Evolutionary conservation across 2,113 vertebrate genomes (phyloP).

Genomic region (Mesitornis unicolor): DNA sequence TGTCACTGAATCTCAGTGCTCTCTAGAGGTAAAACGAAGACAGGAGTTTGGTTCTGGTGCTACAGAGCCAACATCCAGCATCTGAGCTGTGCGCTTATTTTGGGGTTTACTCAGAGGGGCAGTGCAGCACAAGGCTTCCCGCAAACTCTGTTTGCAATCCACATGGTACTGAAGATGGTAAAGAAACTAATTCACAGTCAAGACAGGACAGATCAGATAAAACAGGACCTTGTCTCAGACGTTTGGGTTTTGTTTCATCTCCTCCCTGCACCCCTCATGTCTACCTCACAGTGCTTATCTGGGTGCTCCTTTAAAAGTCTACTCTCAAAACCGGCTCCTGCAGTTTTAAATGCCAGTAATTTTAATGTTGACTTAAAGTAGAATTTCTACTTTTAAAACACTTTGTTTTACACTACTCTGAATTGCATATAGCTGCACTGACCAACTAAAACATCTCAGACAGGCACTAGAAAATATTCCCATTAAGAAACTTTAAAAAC

Average conservation of each 20-base stretch:
- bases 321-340: neutral
- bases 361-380: neutral
- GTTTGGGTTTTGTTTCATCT: neutral
- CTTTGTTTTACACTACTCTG: neutral
- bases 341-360: neutral
- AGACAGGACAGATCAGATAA: fast-evolving
- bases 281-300: neutral
- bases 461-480: neutral
- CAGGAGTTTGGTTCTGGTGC: neutral
- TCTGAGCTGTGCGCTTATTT: neutral
- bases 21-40: neutral
- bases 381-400: neutral
- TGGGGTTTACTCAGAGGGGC: neutral
- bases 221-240: neutral
- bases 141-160: neutral
- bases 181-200: neutral
- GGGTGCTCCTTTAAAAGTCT: neutral
- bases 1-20: neutral
- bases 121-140: neutral
- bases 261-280: neutral
- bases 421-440: fast-evolving
- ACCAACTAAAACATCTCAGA: neutral
- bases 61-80: neutral
- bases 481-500: neutral
- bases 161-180: neutral